A percentile compares a stretch with the other conserved stretches of the same genome.
Evolutionary conservation across 2,797 vertebrate genomes (phyloP).

Genomic region (Halcyon leucocephala): DNA sequence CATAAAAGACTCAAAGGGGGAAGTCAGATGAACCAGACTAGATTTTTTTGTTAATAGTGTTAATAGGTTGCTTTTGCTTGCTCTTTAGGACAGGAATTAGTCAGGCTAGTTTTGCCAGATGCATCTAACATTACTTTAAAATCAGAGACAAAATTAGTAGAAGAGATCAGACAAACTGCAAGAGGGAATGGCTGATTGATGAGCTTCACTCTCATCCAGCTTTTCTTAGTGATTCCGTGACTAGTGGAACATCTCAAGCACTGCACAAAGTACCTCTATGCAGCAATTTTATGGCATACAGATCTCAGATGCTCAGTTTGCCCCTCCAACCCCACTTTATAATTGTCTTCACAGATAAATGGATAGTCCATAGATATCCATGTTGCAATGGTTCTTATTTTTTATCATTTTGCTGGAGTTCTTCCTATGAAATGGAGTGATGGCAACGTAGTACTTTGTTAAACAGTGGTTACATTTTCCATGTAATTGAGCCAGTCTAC

Average conservation of each 20-base stretch:
- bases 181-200: neutral
- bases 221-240: neutral
- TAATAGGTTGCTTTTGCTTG: neutral
- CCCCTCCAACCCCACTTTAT: neutral
- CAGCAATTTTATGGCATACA: neutral
- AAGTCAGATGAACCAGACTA: neutral
- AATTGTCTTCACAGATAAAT: neutral
- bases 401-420: neutral
- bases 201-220: neutral
- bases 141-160: neutral
- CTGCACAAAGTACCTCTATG: neutral
- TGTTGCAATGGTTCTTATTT: neutral
- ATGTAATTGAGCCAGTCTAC: neutral
- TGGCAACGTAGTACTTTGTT: neutral
- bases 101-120: neutral
- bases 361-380: neutral
- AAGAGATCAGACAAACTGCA: neutral
- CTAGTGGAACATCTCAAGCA: neutral
- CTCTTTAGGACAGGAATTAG: neutral
- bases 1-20: neutral
- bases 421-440: neutral
- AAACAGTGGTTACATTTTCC: neutral
- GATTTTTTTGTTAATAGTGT: neutral
- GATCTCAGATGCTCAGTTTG: neutral
- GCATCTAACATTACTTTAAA: neutral